phyloP scores from a whole-genome alignment of 2,797 vertebrate genomes.

The Taenioides sp. region DNA sequence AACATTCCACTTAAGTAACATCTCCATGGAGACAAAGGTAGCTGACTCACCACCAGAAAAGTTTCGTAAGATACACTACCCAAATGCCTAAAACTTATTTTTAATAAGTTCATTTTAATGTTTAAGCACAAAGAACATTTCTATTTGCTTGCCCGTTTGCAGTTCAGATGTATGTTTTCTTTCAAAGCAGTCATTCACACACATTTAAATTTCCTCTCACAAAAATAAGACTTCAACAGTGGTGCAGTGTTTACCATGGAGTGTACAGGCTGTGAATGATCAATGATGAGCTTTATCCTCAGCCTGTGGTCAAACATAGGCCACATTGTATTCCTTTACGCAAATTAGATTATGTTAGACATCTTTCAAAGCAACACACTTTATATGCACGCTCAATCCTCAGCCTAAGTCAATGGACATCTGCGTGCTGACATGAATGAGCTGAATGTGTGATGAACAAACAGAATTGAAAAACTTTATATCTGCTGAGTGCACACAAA shows the following conservation, averaged over 20 bases:
- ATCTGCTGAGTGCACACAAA: slow-evolving; percentile 66
- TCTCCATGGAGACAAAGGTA: too few species aligned
- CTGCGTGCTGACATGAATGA: slow-evolving; percentile 59
- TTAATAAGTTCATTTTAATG: background rate
- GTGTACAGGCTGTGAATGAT: slow-evolving; percentile 6
- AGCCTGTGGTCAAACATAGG: slow-evolving; percentile 34
- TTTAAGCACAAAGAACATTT: background rate
- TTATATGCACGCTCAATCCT: slow-evolving; percentile 30
- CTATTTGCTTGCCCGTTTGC: background rate
- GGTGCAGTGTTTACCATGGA: slow-evolving; percentile 7
- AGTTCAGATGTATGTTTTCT: background rate
- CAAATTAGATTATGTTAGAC: slow-evolving; percentile 45
- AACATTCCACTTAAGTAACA: too few species aligned
- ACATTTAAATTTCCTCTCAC: slow-evolving; percentile 1
- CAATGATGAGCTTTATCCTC: slow-evolving; percentile 29
- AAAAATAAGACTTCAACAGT: slow-evolving; percentile 19
- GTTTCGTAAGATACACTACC: background rate
- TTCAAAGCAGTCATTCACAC: background rate
- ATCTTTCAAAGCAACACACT: slow-evolving; percentile 50
- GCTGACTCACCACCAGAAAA: too few species aligned
- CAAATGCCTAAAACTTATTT: background rate
- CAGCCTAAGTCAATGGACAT: slow-evolving; percentile 41
- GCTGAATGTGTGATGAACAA: slow-evolving; percentile 66
- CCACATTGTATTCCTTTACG: slow-evolving; percentile 38
- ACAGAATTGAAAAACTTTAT: slow-evolving; percentile 63